phyloP scores from a whole-genome alignment of 2,797 vertebrate species.

The Eutrigla gurnardus region DNA sequence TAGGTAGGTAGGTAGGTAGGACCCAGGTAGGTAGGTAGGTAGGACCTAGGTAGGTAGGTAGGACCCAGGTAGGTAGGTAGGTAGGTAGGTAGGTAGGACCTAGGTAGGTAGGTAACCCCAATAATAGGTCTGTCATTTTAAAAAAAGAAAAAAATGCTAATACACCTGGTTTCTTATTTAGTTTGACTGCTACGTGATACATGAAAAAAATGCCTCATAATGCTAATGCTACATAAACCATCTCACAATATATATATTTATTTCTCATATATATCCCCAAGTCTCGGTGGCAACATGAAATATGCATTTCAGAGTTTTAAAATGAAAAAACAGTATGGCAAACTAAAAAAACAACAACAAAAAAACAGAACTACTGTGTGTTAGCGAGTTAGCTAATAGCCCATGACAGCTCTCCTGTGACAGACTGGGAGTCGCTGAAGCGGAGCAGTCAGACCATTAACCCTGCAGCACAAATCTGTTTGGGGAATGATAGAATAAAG shows the following conservation, averaged over 20 bases:
- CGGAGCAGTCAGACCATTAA: slow-evolving; percentile 11
- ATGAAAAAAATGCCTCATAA: not conserved
- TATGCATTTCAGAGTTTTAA: not conserved
- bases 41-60: too few species aligned
- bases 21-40: too few species aligned
- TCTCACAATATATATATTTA: not conserved
- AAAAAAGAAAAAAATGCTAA: too few species aligned
- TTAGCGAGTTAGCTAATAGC: slow-evolving; percentile 18
- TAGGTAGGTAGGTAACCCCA: too few species aligned
- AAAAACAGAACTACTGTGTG: not conserved
- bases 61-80: too few species aligned
- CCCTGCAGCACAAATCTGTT: slow-evolving; percentile 20
- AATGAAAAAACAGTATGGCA: not conserved
- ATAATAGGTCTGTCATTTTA: too few species aligned
- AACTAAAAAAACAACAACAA: not conserved
- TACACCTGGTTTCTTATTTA: too few species aligned
- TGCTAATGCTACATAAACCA: not conserved
- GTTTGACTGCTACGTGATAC: too few species aligned
- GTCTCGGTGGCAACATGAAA: too few species aligned
- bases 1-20: too few species aligned
- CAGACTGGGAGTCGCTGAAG: slow-evolving; percentile 20
- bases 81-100: too few species aligned
- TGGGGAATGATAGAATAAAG: not conserved
- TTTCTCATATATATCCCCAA: not conserved
- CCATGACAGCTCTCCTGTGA: slow-evolving; percentile 7